Evolutionary conservation across 2,113 vertebrate genomes (phyloP), one percentile per base, ranked within the genome.

Genomic region (Smithornis capensis): DNA sequence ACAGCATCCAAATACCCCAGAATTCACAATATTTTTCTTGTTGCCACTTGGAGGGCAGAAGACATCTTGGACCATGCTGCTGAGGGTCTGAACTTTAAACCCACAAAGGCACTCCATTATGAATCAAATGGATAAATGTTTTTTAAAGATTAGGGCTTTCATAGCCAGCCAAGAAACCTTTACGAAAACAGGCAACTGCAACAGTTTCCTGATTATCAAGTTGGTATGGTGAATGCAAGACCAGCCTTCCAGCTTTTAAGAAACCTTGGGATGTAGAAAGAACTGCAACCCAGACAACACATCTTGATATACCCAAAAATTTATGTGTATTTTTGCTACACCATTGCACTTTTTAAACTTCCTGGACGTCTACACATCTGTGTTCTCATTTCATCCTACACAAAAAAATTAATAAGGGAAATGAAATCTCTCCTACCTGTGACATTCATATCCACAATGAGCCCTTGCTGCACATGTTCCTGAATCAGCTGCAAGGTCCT

Each of bases 401-500:
- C 49, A 15, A 6, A 7, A n/a, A 33, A 53, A 27, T 60, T 15
- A 21, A 35, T 50, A 45, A 11, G 9, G 33, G 50, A 47, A 78
- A 56, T 18, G 6, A 60, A 89, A 62, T 25, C 59, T 86, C 55
- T 80, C 89, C 52, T 95, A 98, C 98, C 97, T 83, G 97, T 97
- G 79, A 96, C 97, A 2, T 98, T 98, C 92, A 98, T 92, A 50
- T 98, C 96, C 87, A 98, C 97, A 0, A 97, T 96, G 0, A 97
- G 86, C 45, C 98, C 98, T 65, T 98, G 97, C 35, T 97, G 97
- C 38, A 98, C 97, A 0, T 98, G 98, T 21, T 98, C 98, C 83
- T 98, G 97, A 50, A 98, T 98, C 67, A 98, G 92, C 70, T 97
- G 96, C 83, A 98, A 83, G 65, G 98, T 98, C 50, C 97, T 94